Evolutionary conservation across 2,888 invertebrate genomes (phyloP).

Genomic region (Himalopsyche kuldschensis): DNA sequence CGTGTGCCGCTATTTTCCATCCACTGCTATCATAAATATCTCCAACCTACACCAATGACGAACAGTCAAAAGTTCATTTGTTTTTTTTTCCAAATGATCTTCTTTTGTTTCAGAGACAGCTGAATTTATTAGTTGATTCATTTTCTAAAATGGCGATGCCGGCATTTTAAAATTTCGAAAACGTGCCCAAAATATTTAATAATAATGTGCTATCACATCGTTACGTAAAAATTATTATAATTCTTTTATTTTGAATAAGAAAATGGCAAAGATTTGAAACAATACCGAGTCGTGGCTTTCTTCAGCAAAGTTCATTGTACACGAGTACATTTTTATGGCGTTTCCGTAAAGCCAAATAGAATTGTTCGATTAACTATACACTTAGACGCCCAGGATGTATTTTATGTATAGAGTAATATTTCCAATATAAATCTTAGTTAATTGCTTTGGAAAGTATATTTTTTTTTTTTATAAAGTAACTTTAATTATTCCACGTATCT

Average conservation of each 20-base stretch:
- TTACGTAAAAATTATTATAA: neutral
- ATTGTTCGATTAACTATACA: neutral
- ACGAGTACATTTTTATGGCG: neutral
- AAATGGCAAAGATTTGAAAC: neutral
- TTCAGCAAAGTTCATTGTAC: neutral
- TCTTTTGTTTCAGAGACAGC: neutral
- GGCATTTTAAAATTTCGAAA: neutral
- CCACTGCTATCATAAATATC: neutral
- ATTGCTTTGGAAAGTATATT: too few relatives aligned
- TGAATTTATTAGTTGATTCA: neutral
- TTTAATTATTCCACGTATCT: too few relatives aligned
- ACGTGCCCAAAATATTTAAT: neutral
- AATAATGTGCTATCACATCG: too few relatives aligned
- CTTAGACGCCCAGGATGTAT: neutral
- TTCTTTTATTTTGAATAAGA: neutral
- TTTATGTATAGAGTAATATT: too few relatives aligned
- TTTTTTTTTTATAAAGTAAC: too few relatives aligned
- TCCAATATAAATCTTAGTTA: too few relatives aligned
- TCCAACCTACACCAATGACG: neutral
- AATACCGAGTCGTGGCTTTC: neutral
- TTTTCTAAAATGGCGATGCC: neutral
- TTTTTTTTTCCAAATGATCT: neutral
- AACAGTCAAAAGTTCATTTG: too few relatives aligned
- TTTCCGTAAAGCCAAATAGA: neutral
- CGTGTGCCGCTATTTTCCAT: too few relatives aligned